Percentiles rank a stretch among this genome's conserved stretches.
Conservation (phyloP, 2,888 invertebrate species). For the Rhamphomyia laevipes region DNA sequence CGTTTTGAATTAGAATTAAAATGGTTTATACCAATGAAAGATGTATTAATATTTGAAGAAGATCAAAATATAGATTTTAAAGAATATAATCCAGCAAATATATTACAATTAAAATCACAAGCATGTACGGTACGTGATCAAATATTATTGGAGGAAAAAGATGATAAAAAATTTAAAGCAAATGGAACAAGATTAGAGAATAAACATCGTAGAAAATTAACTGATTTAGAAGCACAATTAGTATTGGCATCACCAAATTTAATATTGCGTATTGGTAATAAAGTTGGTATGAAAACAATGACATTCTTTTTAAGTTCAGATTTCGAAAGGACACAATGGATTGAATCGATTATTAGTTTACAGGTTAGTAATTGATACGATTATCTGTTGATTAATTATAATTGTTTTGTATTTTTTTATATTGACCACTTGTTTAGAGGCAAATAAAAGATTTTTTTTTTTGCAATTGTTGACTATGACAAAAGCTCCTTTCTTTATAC, state of each 20-base stretch:
- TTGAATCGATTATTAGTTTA: conserved; percentile 77
- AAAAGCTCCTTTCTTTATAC: no score
- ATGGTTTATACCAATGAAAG: conserved; percentile 83
- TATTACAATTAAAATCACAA: conserved; percentile 72
- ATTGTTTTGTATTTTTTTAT: background rate
- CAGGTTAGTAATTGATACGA: conserved; percentile 45
- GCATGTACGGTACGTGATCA: conserved; percentile 80
- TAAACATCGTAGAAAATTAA: conserved; percentile 79
- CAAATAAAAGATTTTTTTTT: no score
- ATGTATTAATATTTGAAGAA: conserved; percentile 65
- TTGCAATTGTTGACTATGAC: no score
- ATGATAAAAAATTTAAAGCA: conserved; percentile 41
- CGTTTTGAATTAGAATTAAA: conserved; percentile 86
- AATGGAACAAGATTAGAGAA: conserved; percentile 50
- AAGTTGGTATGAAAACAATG: conserved; percentile 55
- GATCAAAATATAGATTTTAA: conserved; percentile 48
- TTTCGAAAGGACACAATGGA: conserved; percentile 89
- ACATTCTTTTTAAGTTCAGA: conserved; percentile 88
- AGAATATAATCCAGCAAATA: conserved; percentile 69
- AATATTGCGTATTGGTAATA: conserved; percentile 67
- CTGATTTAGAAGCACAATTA: conserved; percentile 80
- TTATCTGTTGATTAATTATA: background rate
- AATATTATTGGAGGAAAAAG: conserved; percentile 66
- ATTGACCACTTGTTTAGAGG: no score
- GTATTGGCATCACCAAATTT: conserved; percentile 85